These are phyloP conservation scores for Phoxinus dragarum DNA, from an alignment of 2,797 vertebrate species.

Conservation along the genomic window DNA sequence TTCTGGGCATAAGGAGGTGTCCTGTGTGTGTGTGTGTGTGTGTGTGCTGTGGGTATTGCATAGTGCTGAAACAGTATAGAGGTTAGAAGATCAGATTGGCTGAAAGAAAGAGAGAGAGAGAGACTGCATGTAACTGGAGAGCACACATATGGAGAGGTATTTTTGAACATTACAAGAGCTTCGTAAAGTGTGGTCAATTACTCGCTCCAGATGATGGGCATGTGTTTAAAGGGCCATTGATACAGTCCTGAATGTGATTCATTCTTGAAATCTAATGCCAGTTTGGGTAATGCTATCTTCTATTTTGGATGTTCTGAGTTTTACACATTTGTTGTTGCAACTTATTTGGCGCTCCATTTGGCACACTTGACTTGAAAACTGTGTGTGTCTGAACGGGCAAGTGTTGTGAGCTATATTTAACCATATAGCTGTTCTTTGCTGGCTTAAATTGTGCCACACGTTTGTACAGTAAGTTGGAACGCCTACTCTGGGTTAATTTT, in stretches of 20 bases:
- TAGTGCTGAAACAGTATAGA: slow-evolving; percentile 30
- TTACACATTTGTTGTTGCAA: neutral
- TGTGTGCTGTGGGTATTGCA: neutral
- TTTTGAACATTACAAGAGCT: slow-evolving; percentile 23
- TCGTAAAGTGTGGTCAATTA: slow-evolving; percentile 1
- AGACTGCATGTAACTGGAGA: slow-evolving; percentile 10
- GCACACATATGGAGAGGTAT: slow-evolving; percentile 14
- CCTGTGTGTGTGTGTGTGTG: slow-evolving; percentile 9
- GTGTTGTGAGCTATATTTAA: slow-evolving; percentile 36
- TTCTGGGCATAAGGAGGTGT: slow-evolving; percentile 72
- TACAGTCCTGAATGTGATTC: neutral
- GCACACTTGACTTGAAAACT: neutral
- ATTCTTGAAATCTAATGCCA: slow-evolving; percentile 1
- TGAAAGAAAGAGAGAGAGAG: slow-evolving; percentile 12
- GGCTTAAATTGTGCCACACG: neutral
- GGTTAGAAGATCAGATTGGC: slow-evolving; percentile 32
- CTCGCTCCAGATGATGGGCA: neutral
- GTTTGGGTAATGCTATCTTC: neutral
- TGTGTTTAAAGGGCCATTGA: slow-evolving; percentile 11
- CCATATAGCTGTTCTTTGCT: slow-evolving; percentile 30
- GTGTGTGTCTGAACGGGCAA: slow-evolving; percentile 13
- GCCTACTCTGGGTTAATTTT: neutral
- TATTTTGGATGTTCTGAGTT: slow-evolving; percentile 13
- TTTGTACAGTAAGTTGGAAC: neutral
- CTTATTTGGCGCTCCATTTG: neutral